Base-by-base conservation (phyloP, 2,113 vertebrate species). In the Callochromis pleurospilus region DNA sequence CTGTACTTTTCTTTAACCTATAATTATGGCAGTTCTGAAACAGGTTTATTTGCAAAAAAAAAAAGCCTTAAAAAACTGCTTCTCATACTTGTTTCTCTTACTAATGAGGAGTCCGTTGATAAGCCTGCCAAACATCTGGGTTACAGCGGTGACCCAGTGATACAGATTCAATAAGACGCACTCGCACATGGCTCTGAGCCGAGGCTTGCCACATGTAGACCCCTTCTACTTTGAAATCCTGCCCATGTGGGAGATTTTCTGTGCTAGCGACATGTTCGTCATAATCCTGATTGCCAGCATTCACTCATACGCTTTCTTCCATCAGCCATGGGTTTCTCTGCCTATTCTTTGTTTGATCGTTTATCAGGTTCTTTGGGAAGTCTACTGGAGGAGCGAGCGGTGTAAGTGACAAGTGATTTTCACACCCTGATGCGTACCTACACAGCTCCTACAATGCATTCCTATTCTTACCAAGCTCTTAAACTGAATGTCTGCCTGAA, bases 71-170 rank as follows among this genome's bases (percentile, higher is more conserved):
- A 62, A 26, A 55, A 56, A 29, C 29, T 54, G 12, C 77, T 75
- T 85, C 31, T 77, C 47, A 68, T 65, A 17, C 73, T 55, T 54
- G 68, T 31, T 26, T 86, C 54, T 26, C 26, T 77, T 84, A 75
- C 68, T 80, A 79, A 92, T 82, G 45, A 80, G n/a, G 56, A 77
- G 55, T 24, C 65, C 17, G 11, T 17, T 56, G 70, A 73, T 88
- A 85, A 93, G 87, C 88, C 56, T 79, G 68, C 42, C 85, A 83
- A 92, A 93, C 90, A 93, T 92, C 89, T 92, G 89, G 90, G 90
- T 49, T 62, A 68, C 19, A 54, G 15, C 70, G 15, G 55, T 92
- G 89, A 92, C 79, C 92, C 75, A 87, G 83, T 91, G 81, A 89
- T 84, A 87, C 79, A 91, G 73, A 85, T 88, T 89, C 79, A 77